These are phyloP conservation scores for Parapristionchus giblindavisi DNA, from an alignment of 2,888 invertebrate species.

Conservation along the genomic window DNA sequence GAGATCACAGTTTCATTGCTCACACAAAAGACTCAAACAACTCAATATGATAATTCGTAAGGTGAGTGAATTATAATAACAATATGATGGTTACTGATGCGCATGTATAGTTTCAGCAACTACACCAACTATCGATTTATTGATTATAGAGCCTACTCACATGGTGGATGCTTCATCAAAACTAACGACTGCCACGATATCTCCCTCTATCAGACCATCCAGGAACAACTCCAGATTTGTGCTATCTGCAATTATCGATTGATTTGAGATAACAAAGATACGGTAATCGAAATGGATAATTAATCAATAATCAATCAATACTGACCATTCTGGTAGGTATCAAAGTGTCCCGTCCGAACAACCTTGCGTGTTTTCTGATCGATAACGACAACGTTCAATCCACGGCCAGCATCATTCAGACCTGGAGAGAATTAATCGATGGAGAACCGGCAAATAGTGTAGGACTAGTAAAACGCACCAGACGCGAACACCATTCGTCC, in stretches of 20 bases:
- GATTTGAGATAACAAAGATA: background rate
- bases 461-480: background rate
- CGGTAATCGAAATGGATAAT: background rate
- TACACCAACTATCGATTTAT: no score
- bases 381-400: slow-evolving; percentile 74
- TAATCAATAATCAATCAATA: no score
- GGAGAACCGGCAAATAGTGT: background rate
- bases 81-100: no score
- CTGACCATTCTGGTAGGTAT: slow-evolving; percentile 74
- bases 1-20: no score
- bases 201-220: slow-evolving; percentile 70
- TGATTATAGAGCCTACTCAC: no score
- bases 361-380: slow-evolving; percentile 72
- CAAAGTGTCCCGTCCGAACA: slow-evolving; percentile 73
- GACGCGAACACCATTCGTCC: slow-evolving; percentile 69
- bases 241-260: background rate
- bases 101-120: no score
- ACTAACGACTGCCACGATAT: slow-evolving; percentile 74
- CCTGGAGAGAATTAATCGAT: slow-evolving; percentile 26
- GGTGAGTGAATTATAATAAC: no score
- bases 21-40: no score
- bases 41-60: no score
- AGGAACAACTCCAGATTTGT: slow-evolving; percentile 71
- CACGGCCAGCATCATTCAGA: slow-evolving; percentile 74
- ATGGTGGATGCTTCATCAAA: slow-evolving; percentile 75